phyloP scores from a whole-genome alignment of 2,113 vertebrate species.

The Miniopterus natalensis region DNA sequence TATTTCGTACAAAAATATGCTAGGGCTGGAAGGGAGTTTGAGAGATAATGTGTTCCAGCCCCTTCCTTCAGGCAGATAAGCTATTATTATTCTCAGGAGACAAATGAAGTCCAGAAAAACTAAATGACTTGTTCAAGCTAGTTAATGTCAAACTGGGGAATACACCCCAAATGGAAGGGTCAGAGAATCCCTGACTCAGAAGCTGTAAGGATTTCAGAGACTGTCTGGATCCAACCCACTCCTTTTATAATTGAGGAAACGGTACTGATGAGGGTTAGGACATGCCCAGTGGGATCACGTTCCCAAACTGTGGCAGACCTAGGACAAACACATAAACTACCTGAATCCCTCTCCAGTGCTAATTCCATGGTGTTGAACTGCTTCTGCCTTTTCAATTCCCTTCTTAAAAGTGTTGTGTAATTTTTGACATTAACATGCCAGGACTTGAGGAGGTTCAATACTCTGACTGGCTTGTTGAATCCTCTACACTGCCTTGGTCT shows the following conservation, averaged over 20 bases:
- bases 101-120: slow-evolving; percentile 60
- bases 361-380: neutral
- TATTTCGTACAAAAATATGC: slow-evolving; percentile 63
- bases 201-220: neutral
- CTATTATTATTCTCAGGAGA: slow-evolving; percentile 54
- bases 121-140: slow-evolving; percentile 39
- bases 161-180: neutral
- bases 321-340: slow-evolving; percentile 7
- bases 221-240: neutral
- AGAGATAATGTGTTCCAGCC: slow-evolving; percentile 53
- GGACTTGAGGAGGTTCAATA: neutral
- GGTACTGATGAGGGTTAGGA: neutral
- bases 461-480: neutral
- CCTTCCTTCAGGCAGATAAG: slow-evolving; percentile 42
- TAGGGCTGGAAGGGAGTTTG: neutral
- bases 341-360: neutral
- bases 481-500: neutral
- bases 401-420: neutral
- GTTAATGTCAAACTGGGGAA: slow-evolving; percentile 28
- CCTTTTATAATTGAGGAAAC: neutral
- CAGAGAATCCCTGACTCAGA: slow-evolving; percentile 30
- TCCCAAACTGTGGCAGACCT: neutral
- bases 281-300: neutral
- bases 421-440: slow-evolving; percentile 31
- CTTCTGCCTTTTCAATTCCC: neutral